These are phyloP conservation scores for Lepidocolaptes lacrymiger DNA, from an alignment of 2,797 vertebrate species.

Conservation along the genomic window DNA sequence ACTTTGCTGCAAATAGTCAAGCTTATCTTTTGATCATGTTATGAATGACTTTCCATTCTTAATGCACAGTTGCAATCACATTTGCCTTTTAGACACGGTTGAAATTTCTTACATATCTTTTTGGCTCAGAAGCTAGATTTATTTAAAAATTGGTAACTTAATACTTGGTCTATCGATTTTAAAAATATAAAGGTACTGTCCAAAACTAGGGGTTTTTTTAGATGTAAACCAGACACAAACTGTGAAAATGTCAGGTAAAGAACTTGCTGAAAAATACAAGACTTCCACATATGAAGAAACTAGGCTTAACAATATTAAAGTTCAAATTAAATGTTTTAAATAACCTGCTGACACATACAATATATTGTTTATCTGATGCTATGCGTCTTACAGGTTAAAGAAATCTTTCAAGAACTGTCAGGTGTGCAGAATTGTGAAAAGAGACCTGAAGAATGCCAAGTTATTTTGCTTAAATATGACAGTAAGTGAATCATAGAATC, in stretches of 20 bases:
- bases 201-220: neutral
- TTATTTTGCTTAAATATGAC: neutral
- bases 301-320: neutral
- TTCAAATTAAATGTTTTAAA: neutral
- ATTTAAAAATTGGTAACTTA: neutral
- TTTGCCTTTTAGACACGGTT: neutral
- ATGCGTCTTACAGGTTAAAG: neutral
- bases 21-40: neutral
- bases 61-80: neutral
- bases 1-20: conserved; percentile 8
- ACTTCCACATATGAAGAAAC: neutral
- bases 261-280: neutral
- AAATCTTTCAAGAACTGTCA: neutral
- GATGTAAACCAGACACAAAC: neutral
- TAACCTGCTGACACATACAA: neutral
- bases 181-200: neutral
- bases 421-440: neutral
- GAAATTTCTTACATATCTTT: neutral
- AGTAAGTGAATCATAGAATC: neutral
- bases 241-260: neutral
- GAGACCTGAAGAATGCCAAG: neutral
- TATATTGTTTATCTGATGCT: neutral
- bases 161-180: neutral
- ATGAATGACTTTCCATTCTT: neutral
- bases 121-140: neutral